These are phyloP conservation scores for Microtus ochrogaster DNA, from an alignment of 2,113 vertebrate species.

Conservation along the genomic window DNA sequence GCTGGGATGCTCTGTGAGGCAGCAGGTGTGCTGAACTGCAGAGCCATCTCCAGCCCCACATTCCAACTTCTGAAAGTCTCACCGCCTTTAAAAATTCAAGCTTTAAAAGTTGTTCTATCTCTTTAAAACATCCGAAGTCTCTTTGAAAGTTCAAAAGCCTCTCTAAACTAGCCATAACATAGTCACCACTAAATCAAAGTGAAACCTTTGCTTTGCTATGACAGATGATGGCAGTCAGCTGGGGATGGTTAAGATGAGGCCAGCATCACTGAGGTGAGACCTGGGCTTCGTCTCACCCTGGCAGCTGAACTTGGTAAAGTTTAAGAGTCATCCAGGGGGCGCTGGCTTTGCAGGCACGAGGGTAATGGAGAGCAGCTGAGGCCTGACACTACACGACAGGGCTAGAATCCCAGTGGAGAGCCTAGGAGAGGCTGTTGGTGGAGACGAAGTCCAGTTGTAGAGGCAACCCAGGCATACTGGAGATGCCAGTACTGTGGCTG, in stretches of 20 bases:
- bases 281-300: background rate
- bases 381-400: background rate
- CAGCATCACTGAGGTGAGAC: background rate
- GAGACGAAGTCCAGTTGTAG: background rate
- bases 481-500: background rate
- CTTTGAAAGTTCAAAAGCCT: background rate
- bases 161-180: background rate
- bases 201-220: background rate
- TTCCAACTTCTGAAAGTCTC: background rate
- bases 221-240: background rate
- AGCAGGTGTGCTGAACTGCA: background rate
- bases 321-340: background rate
- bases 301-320: background rate
- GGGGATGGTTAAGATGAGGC: background rate
- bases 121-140: background rate
- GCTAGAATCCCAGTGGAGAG: background rate
- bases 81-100: background rate
- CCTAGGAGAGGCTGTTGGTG: background rate
- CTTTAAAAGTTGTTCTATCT: background rate
- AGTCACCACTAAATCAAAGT: background rate
- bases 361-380: background rate
- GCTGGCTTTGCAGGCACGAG: background rate
- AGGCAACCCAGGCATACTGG: background rate
- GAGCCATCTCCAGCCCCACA: background rate
- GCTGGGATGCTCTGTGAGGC: background rate